Conservation (phyloP, 2,888 invertebrate genomes). For the Synergus gifuensis region DNA sequence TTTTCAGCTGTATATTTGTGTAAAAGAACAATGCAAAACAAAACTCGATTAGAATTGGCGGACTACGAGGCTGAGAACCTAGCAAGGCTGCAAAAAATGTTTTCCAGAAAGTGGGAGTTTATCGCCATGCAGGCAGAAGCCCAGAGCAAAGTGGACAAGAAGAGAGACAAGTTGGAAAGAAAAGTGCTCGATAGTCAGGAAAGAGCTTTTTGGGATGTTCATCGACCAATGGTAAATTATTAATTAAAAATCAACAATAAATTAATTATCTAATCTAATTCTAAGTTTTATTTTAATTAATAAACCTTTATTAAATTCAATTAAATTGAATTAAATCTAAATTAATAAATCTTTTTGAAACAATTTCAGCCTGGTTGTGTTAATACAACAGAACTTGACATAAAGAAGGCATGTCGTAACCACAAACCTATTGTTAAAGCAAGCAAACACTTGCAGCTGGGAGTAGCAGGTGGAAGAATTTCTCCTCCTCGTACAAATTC, state of each 20-base stretch:
- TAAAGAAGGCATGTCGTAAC: constrained; percentile 92
- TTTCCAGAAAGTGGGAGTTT: constrained; percentile 99
- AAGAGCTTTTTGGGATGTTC: constrained; percentile 99
- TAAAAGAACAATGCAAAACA: constrained; percentile 99
- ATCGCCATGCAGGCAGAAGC: constrained; percentile 99
- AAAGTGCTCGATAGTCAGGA: constrained; percentile 99
- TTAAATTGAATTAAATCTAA: neutral
- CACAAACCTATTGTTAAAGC: constrained; percentile 79
- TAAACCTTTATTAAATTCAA: neutral
- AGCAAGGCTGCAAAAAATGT: constrained; percentile 98
- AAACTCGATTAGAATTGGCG: constrained; percentile 96
- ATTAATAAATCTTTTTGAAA: neutral
- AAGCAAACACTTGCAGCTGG: constrained; percentile 75
- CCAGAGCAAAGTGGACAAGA: constrained; percentile 98
- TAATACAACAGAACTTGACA: constrained; percentile 98
- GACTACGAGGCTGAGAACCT: constrained; percentile 99
- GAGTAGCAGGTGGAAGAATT: constrained; percentile 80
- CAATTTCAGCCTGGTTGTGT: constrained; percentile 94
- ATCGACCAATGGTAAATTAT: constrained; percentile 93
- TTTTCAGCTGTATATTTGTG: constrained; percentile 96
- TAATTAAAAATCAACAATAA: neutral
- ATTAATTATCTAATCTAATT: no score
- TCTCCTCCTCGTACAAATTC: constrained; percentile 80
- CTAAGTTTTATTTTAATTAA: no score
- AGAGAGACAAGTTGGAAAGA: constrained; percentile 97